A percentile compares a stretch with the other conserved stretches of the same genome.
Conservation (phyloP, 2,888 invertebrate genomes). For the Ectobius pallidus region DNA sequence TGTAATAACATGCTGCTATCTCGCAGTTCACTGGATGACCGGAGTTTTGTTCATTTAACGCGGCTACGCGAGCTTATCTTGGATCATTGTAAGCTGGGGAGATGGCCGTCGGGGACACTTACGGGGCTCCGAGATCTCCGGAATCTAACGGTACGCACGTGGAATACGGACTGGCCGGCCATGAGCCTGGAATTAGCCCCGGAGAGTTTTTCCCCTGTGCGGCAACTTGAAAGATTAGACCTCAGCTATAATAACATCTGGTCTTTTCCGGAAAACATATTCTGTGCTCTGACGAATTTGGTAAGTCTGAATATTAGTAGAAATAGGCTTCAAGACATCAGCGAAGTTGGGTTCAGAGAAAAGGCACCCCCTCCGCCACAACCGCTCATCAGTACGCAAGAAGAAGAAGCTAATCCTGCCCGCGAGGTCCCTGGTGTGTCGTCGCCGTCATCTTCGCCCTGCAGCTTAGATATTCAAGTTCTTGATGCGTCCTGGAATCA, state of each 20-base stretch:
- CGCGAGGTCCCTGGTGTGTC: slow-evolving; percentile 37
- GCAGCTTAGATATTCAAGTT: slow-evolving; percentile 80
- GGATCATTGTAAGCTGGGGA: slow-evolving; percentile 85
- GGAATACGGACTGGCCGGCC: slow-evolving; percentile 84
- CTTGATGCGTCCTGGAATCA: slow-evolving; percentile 86
- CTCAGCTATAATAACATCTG: slow-evolving; percentile 88
- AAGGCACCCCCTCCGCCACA: slow-evolving; percentile 60
- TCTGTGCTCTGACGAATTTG: slow-evolving; percentile 81
- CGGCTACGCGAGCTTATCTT: slow-evolving; percentile 80
- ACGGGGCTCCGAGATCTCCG: slow-evolving; percentile 79
- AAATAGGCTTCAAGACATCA: slow-evolving; percentile 86
- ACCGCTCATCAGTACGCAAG: slow-evolving; percentile 68
- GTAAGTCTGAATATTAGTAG: slow-evolving; percentile 83
- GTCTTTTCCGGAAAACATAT: slow-evolving; percentile 85
- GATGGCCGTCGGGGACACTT: slow-evolving; percentile 81
- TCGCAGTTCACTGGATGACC: slow-evolving; percentile 76
- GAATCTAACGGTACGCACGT: slow-evolving; percentile 83
- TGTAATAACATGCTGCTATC: slow-evolving; percentile 82
- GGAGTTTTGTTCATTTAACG: slow-evolving; percentile 79
- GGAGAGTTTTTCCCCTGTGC: slow-evolving; percentile 76
- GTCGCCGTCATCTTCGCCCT: slow-evolving; percentile 55
- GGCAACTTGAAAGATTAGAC: slow-evolving; percentile 82
- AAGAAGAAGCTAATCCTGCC: slow-evolving; percentile 55
- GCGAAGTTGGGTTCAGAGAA: slow-evolving; percentile 84
- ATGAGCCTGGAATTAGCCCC: slow-evolving; percentile 82